Evolutionary conservation across 2,888 invertebrate species (phyloP), one percentile per base, ranked within the genome.

Genomic region (Dorcus hopei): DNA sequence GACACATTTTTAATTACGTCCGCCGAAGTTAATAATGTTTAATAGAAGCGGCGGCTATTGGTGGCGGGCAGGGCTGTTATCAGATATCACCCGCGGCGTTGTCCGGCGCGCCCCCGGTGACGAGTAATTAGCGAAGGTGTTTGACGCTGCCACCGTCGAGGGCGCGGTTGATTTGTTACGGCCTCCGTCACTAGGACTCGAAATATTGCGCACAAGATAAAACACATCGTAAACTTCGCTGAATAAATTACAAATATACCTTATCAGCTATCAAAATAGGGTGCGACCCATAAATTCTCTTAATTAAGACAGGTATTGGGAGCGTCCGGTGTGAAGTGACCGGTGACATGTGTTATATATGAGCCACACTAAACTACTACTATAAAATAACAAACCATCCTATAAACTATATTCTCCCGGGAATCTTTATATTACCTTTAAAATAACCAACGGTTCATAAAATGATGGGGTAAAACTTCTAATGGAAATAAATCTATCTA

Each of bases 251-350:
- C 65, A 61, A 65, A 66, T 65, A 66, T 64, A 62, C 64, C 69
- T 70, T 70, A 70, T 71, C 71, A 65, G 63, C 68, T 71, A 71
- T 72, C 71, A 70, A 65, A 68, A 66, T 52, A 68, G 73, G 74
- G 74, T 70, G 74, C 69, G 73, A 72, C 69, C 59, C 70, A 71
- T 73, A 73, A 72, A 74, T 73, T 71, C 70, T 67, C 68, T 69
- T 73, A 73, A 73, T 73, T 71, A 72, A 73, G 69, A 67, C 68
- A 69, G 68, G 68, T 66, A 67, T 64, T 68, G 68, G 70, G 69
- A 68, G 65, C 64, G 70, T 66, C 66, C 56, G 61, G 67, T 69
- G 68, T 71, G 65, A 72, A 72, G 68, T 71, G 69, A 65, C 68
- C 68, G 68, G 63, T 69, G 71, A 70, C 71, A 70, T 62, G 64